Percentiles rank a stretch among this genome's conserved stretches.
phyloP scores from a whole-genome alignment of 2,888 invertebrate genomes.

The Trichogramma evanescens region DNA sequence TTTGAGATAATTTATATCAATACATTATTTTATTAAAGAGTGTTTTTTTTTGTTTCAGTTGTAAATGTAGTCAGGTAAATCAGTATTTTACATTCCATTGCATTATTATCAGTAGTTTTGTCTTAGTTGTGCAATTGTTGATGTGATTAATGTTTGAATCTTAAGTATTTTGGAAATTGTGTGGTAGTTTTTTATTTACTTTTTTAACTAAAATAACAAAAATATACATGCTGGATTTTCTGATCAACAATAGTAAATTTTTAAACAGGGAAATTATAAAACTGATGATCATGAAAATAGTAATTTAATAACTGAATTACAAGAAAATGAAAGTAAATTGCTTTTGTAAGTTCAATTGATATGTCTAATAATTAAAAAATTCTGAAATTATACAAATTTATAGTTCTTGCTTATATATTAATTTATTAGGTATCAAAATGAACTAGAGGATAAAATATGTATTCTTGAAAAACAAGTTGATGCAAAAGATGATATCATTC shows the following conservation, averaged over 20 bases:
- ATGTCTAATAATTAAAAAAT: not conserved
- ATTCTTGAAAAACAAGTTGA: conserved; percentile 30
- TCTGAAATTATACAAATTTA: not conserved
- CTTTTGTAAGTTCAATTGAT: conserved; percentile 4
- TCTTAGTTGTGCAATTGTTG: not conserved
- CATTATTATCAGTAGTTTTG: not conserved
- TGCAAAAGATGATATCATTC: conserved; percentile 31
- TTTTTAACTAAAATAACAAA: not conserved
- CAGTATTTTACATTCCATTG: conserved; percentile 14
- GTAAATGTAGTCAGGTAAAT: conserved; percentile 38
- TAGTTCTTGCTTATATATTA: not conserved
- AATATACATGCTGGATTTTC: not conserved
- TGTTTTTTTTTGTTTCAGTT: conserved; percentile 32
- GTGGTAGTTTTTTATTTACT: not conserved
- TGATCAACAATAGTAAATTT: conserved; percentile 14
- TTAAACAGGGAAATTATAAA: conserved; percentile 31
- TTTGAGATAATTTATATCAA: conserved; percentile 2
- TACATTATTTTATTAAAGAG: conserved; percentile 3
- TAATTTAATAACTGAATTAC: conserved; percentile 28
- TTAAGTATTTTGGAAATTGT: not conserved
- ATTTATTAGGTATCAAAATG: conserved; percentile 28
- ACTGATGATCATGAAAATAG: conserved; percentile 31
- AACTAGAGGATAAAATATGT: conserved; percentile 30
- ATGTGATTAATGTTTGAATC: not conserved
- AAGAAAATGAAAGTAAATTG: conserved; percentile 1